Percentiles rank a stretch among this genome's conserved stretches.
Conservation (phyloP, 2,888 invertebrate genomes). For the Pseudeuparius sepicola region DNA sequence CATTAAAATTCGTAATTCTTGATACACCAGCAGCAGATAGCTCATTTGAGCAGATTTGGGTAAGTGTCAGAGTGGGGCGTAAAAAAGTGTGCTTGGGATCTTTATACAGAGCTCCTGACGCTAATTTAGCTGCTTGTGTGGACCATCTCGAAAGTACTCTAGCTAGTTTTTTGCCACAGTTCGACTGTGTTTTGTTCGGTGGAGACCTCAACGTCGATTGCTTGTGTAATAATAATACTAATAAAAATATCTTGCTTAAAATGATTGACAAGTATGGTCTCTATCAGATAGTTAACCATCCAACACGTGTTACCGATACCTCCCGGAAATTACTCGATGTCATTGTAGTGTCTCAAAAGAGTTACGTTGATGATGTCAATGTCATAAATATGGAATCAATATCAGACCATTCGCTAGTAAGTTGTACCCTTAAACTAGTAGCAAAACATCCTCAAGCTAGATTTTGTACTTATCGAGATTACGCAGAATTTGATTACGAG, state of each 20-base stretch:
- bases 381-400: not conserved
- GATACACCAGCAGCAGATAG: not conserved
- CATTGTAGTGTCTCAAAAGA: not conserved
- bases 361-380: not conserved
- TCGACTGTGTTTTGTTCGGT: no score
- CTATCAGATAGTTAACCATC: not conserved
- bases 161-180: not conserved
- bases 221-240: no score
- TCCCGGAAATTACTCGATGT: not conserved
- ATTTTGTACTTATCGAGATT: slow-evolving; percentile 3
- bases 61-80: not conserved
- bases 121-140: not conserved
- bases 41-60: not conserved
- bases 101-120: slow-evolving; percentile 1
- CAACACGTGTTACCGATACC: not conserved
- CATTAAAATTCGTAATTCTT: not conserved
- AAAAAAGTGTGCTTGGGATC: slow-evolving; percentile 1
- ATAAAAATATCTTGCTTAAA: no score
- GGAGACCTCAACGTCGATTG: no score
- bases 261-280: no score
- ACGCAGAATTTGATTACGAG: slow-evolving; percentile 1
- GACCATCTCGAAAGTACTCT: slow-evolving; percentile 2
- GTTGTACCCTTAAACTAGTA: not conserved
- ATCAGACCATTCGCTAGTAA: not conserved
- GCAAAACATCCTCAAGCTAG: not conserved